phyloP scores from a whole-genome alignment of 2,797 vertebrate species.

The Rhabdomys pumilio region DNA sequence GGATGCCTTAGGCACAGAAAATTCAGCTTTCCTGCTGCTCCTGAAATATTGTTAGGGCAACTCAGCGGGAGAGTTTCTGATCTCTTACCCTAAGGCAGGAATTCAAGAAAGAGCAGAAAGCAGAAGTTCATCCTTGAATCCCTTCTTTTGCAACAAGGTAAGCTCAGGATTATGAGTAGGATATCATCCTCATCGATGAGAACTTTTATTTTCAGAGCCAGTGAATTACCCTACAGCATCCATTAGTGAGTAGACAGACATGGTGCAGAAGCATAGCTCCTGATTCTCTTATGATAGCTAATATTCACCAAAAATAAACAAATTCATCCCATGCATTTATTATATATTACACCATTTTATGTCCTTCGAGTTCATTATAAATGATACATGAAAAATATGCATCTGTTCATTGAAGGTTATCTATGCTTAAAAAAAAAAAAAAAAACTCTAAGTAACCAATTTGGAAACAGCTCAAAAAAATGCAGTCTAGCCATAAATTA shows the following conservation, averaged over 20 bases:
- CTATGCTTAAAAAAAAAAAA: not conserved
- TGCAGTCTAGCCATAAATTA: not conserved
- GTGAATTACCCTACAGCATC: conserved; percentile 32
- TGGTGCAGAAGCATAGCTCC: not conserved
- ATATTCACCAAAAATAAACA: conserved; percentile 19
- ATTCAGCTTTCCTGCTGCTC: conserved; percentile 1
- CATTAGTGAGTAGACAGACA: not conserved
- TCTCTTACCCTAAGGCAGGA: conserved; percentile 57
- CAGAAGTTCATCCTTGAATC: not conserved
- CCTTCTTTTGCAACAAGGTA: conserved; percentile 14
- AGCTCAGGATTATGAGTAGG: conserved; percentile 7
- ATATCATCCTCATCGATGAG: conserved; percentile 12
- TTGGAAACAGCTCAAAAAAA: not conserved
- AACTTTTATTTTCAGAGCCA: conserved; percentile 54
- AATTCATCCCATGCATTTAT: not conserved
- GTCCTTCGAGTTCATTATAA: conserved; percentile 38
- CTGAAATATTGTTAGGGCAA: conserved; percentile 51
- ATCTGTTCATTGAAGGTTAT: not conserved
- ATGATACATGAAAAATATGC: not conserved
- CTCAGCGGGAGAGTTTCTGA: conserved; percentile 15
- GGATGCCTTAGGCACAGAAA: conserved; percentile 50
- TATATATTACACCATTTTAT: not conserved
- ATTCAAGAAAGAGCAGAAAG: not conserved
- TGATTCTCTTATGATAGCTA: not conserved
- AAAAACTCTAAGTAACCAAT: conserved; percentile 16